These are phyloP conservation scores for Aurelia aurita DNA, from an alignment of 30 jellyfish, hydroid and myxozoan genomes.

Conservation along the genomic window DNA sequence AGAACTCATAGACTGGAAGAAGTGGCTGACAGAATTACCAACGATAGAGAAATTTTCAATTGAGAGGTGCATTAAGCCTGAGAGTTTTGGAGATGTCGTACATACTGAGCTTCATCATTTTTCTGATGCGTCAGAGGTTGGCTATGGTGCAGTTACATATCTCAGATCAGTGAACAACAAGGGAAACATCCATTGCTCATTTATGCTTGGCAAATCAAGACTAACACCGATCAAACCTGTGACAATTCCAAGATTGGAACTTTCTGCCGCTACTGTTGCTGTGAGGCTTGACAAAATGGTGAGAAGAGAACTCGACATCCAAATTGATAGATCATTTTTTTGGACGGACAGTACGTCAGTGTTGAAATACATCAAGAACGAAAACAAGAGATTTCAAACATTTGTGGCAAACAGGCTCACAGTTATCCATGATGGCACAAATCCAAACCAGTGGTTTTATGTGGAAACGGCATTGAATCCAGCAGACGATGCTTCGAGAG, in stretches of 20 bases:
- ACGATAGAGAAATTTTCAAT: conserved; percentile 11
- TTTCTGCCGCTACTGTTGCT: conserved; percentile 36
- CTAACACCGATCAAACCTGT: conserved; percentile 21
- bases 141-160: conserved; percentile 43
- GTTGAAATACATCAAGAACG: conserved; percentile 42
- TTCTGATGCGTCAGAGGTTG: conserved; percentile 46
- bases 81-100: conserved; percentile 6
- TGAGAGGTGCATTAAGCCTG: conserved; percentile 17
- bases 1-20: conserved; percentile 8
- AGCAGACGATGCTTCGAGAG: conserved; percentile 72
- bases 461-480: conserved; percentile 39
- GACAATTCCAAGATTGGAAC: conserved; percentile 60
- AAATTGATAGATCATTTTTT: neutral
- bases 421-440: conserved; percentile 29
- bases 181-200: conserved; percentile 37
- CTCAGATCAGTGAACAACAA: conserved; percentile 1
- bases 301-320: conserved; percentile 20
- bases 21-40: conserved; percentile 51
- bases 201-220: conserved; percentile 60
- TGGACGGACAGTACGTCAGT: conserved; percentile 78
- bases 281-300: conserved; percentile 6
- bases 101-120: conserved; percentile 44
- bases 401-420: neutral
- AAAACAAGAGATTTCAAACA: neutral
- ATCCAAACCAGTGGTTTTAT: conserved; percentile 58